Conservation (phyloP, 1,140 invertebrate genomes). For the Temnothorax nylanderi region DNA sequence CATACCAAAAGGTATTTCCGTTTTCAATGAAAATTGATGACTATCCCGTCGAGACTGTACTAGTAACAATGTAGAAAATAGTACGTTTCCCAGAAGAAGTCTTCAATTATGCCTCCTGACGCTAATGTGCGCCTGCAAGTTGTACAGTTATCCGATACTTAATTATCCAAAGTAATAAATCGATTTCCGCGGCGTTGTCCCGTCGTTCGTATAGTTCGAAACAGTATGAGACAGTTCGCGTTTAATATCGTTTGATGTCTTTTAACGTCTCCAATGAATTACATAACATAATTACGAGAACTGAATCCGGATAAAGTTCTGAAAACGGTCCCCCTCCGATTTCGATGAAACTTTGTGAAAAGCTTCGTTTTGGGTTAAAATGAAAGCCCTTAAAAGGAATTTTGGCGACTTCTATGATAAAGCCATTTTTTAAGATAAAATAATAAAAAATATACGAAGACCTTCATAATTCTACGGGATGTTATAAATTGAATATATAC, state of each 20-base stretch:
- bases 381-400: too few species aligned
- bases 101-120: slow-evolving; percentile 45
- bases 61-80: slow-evolving; percentile 26
- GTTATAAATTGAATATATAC: too few species aligned
- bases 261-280: slow-evolving; percentile 34
- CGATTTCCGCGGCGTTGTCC: slow-evolving; percentile 21
- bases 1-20: background rate
- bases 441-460: too few species aligned
- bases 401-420: too few species aligned
- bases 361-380: too few species aligned
- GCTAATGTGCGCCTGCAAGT: slow-evolving; percentile 25
- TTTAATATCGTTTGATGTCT: slow-evolving; percentile 24
- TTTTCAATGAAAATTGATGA: slow-evolving; percentile 34
- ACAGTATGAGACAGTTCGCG: background rate
- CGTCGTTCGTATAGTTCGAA: background rate
- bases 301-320: background rate
- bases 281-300: background rate
- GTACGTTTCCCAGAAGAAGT: slow-evolving; percentile 24
- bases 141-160: slow-evolving; percentile 44
- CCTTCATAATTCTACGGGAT: too few species aligned
- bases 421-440: too few species aligned
- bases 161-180: slow-evolving; percentile 58
- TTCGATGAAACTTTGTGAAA: too few species aligned
- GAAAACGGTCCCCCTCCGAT: too few species aligned
- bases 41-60: background rate